Percentiles rank a stretch among this genome's conserved stretches.
These are phyloP conservation scores for Amiota communis DNA, from an alignment of 2,888 invertebrate species.

Conservation along the genomic window DNA sequence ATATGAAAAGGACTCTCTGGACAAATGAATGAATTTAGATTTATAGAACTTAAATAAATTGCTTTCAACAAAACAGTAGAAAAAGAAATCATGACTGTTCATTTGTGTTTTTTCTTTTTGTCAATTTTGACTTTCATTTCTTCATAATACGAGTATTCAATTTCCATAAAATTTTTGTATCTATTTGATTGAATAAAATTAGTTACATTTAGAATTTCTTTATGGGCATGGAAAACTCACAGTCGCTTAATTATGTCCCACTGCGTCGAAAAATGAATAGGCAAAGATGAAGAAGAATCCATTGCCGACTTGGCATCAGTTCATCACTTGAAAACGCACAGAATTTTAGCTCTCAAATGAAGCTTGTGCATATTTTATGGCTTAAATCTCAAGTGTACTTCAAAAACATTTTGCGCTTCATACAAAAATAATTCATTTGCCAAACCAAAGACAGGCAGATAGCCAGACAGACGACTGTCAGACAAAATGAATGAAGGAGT, in stretches of 20 bases:
- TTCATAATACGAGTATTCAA: neutral
- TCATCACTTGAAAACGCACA: no score
- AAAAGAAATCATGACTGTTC: no score
- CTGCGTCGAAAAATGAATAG: no score
- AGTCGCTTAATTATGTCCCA: no score
- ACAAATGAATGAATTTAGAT: conserved; percentile 54
- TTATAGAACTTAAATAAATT: conserved; percentile 39
- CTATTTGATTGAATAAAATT: conserved; percentile 15
- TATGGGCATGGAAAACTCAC: no score
- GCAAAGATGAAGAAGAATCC: no score
- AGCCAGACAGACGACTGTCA: neutral
- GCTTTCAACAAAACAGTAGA: conserved; percentile 32
- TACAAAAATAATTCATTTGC: conserved; percentile 17
- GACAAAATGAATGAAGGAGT: neutral
- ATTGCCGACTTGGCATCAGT: no score
- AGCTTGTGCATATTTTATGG: conserved; percentile 11
- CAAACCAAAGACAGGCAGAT: neutral
- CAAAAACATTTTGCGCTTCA: conserved; percentile 16
- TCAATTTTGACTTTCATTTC: neutral
- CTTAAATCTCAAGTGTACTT: conserved; percentile 20
- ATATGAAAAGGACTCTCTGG: conserved; percentile 13
- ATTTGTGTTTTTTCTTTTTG: no score
- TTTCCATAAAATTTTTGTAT: neutral
- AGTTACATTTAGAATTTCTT: neutral
- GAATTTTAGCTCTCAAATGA: no score